Evolutionary conservation across 2,797 vertebrate genomes (phyloP).

Genomic region (Scarus forsteni): DNA sequence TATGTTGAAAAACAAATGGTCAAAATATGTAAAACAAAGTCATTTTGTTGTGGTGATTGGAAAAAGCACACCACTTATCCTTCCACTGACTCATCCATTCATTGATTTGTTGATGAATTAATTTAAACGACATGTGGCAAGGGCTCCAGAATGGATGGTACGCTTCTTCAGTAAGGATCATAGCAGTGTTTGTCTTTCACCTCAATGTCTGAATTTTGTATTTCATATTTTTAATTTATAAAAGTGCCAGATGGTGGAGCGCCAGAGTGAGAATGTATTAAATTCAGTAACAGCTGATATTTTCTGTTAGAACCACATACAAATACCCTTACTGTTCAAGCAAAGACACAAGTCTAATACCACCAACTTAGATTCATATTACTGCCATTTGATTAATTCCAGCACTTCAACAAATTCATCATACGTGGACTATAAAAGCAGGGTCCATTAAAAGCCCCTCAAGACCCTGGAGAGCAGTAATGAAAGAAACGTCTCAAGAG

Average conservation of each 20-base stretch:
- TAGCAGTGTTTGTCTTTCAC: no score
- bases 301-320: no score
- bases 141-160: background rate
- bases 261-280: background rate
- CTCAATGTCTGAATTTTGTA: background rate
- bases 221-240: background rate
- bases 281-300: background rate
- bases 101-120: background rate
- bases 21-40: background rate
- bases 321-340: no score
- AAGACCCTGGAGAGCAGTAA: no score
- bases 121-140: background rate
- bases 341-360: no score
- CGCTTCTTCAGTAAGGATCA: no score
- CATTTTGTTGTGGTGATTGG: background rate
- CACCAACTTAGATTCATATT: no score
- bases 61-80: background rate
- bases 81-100: background rate
- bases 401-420: no score
- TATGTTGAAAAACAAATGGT: slow-evolving; percentile 16
- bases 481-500: no score
- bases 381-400: no score
- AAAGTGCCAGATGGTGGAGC: background rate
- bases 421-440: no score
- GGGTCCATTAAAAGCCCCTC: no score